Evolutionary conservation across 2,797 vertebrate species (phyloP).

Genomic region (Triplophysa yarkandensis): DNA sequence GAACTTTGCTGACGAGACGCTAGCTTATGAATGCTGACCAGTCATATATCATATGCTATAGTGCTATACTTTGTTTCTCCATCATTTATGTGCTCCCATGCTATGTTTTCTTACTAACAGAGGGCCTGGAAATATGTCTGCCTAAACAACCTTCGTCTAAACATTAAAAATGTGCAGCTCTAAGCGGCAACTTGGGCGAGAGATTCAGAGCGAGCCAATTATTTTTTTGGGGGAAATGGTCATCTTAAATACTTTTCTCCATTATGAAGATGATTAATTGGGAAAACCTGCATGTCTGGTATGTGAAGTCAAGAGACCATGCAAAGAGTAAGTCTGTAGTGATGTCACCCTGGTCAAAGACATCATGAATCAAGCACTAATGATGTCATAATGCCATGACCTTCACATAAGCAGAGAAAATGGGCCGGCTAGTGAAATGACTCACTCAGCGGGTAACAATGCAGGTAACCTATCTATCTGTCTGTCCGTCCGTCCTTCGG

Average conservation of each 20-base stretch:
- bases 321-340: background rate
- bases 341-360: background rate
- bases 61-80: constrained; percentile 16
- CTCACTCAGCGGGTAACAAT: background rate
- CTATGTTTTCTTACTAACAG: constrained; percentile 3
- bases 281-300: background rate
- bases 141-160: background rate
- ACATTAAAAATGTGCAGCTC: constrained; percentile 7
- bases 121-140: constrained; percentile 4
- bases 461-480: background rate
- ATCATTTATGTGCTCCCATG: constrained; percentile 12
- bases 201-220: background rate
- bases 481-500: too few relatives aligned
- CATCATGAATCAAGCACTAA: background rate
- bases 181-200: background rate
- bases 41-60: constrained; percentile 27
- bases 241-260: background rate
- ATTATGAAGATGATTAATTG: background rate
- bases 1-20: constrained; percentile 32
- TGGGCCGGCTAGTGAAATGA: background rate
- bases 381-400: constrained; percentile 11
- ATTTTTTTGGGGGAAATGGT: background rate
- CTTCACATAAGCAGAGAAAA: background rate
- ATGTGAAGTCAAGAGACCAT: background rate
- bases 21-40: constrained; percentile 25